Percentiles rank a stretch among this genome's conserved stretches.
phyloP scores from a whole-genome alignment of 2,888 invertebrate species.

The Erynnis tages region DNA sequence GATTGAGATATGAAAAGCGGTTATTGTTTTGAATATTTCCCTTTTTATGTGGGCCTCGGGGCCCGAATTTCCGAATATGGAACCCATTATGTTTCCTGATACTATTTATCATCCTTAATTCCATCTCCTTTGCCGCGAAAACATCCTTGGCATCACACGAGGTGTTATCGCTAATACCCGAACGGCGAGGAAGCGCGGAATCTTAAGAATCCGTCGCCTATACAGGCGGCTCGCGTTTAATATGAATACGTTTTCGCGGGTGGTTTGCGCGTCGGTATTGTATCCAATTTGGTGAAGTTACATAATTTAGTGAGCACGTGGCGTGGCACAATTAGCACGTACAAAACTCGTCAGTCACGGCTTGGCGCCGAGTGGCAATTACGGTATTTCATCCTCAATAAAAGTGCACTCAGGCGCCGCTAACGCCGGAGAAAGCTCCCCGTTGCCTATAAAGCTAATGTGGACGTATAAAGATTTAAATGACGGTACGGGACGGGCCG shows the following conservation, averaged over 20 bases:
- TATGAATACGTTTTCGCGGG: background rate
- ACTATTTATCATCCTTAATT: conserved; percentile 34
- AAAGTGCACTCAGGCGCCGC: conserved; percentile 74
- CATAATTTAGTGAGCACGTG: conserved; percentile 34
- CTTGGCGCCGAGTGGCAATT: conserved; percentile 71
- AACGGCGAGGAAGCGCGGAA: conserved; percentile 17
- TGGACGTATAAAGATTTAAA: conserved; percentile 75
- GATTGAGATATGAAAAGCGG: conserved; percentile 75
- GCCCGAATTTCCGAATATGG: conserved; percentile 39
- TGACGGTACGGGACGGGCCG: conserved; percentile 49
- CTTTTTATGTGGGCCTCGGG: conserved; percentile 48
- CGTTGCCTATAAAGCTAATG: conserved; percentile 73
- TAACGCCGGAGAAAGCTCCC: conserved; percentile 64
- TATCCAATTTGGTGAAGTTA: conserved; percentile 22
- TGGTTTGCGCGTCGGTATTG: conserved; percentile 7
- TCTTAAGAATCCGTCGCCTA: conserved; percentile 7
- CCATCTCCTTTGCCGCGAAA: conserved; percentile 27
- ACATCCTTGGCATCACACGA: conserved; percentile 28
- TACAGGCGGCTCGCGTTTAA: background rate
- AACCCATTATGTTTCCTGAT: conserved; percentile 36
- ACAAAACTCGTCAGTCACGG: conserved; percentile 69
- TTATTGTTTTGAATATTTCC: conserved; percentile 77
- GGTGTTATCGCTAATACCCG: conserved; percentile 32
- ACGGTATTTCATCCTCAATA: conserved; percentile 76
- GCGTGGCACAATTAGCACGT: conserved; percentile 68